Evolutionary conservation across 2,888 invertebrate species (phyloP).

Genomic region (Machimus rusticus): DNA sequence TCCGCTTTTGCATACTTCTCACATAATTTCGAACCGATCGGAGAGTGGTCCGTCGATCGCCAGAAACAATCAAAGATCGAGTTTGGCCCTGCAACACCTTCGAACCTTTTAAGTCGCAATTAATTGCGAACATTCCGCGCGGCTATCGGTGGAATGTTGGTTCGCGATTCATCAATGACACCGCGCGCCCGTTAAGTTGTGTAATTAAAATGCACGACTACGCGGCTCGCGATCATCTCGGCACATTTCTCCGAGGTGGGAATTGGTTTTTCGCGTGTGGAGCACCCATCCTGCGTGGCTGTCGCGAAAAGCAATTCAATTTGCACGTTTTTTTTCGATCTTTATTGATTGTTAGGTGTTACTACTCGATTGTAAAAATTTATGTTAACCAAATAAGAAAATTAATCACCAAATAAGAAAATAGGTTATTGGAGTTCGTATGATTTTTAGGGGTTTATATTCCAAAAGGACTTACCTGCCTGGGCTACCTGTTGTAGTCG

Average conservation of each 20-base stretch:
- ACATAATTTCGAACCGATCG: not conserved
- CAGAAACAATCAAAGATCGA: not conserved
- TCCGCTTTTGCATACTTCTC: conserved; percentile 27
- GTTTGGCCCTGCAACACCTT: not conserved
- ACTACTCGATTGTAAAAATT: too few relatives aligned
- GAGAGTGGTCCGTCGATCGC: not conserved
- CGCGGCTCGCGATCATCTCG: not conserved
- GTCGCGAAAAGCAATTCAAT: not conserved
- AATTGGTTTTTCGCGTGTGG: not conserved
- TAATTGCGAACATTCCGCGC: not conserved
- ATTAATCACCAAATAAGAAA: too few relatives aligned
- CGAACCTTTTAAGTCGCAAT: not conserved
- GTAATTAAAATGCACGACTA: conserved; percentile 4
- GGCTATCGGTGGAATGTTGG: not conserved
- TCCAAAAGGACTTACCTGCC: too few relatives aligned
- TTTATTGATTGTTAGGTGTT: not conserved
- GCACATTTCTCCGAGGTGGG: not conserved
- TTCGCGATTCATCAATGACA: not conserved
- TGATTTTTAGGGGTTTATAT: too few relatives aligned
- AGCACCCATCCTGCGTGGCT: not conserved
- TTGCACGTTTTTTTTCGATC: not conserved
- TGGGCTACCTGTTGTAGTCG: too few relatives aligned
- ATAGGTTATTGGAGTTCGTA: too few relatives aligned
- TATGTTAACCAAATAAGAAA: too few relatives aligned
- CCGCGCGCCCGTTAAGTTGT: not conserved